phyloP scores from a whole-genome alignment of 2,113 vertebrate species.

The Ploceus nigricollis region DNA sequence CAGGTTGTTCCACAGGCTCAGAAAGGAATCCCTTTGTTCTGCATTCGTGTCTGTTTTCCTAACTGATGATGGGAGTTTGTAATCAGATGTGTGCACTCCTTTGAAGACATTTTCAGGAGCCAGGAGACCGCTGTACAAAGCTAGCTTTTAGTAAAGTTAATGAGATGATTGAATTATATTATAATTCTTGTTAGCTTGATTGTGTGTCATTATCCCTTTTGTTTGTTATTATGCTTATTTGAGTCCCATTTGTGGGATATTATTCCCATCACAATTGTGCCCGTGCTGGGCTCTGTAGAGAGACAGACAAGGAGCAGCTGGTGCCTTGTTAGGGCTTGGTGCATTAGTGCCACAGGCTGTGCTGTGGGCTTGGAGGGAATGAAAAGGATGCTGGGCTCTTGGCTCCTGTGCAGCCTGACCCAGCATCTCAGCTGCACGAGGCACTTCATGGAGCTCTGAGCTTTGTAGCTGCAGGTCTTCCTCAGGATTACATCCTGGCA shows the following conservation, averaged over 20 bases:
- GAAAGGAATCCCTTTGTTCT: constrained; percentile 16
- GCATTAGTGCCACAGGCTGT: neutral
- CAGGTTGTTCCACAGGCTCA: neutral
- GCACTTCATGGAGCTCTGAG: neutral
- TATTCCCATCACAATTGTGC: neutral
- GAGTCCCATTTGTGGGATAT: neutral
- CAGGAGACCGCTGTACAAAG: constrained; percentile 24
- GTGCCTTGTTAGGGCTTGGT: neutral
- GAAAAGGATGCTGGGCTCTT: neutral
- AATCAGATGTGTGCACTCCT: constrained; percentile 22
- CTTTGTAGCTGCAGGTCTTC: neutral
- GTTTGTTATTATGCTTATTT: constrained; percentile 47
- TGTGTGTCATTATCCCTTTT: constrained; percentile 40
- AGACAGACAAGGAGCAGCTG: neutral
- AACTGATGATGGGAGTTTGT: neutral
- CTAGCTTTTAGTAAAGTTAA: constrained; percentile 42
- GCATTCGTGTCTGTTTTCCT: neutral
- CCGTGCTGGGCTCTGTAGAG: neutral
- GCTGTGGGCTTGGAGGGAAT: neutral
- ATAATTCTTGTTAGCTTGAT: constrained; percentile 47
- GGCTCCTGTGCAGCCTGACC: neutral
- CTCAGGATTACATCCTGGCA: neutral
- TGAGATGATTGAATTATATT: constrained; percentile 58
- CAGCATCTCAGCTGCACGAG: neutral
- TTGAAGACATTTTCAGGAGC: constrained; percentile 35